Base-by-base conservation (phyloP, 2,113 vertebrate species). In the Neotragus moschatus region DNA sequence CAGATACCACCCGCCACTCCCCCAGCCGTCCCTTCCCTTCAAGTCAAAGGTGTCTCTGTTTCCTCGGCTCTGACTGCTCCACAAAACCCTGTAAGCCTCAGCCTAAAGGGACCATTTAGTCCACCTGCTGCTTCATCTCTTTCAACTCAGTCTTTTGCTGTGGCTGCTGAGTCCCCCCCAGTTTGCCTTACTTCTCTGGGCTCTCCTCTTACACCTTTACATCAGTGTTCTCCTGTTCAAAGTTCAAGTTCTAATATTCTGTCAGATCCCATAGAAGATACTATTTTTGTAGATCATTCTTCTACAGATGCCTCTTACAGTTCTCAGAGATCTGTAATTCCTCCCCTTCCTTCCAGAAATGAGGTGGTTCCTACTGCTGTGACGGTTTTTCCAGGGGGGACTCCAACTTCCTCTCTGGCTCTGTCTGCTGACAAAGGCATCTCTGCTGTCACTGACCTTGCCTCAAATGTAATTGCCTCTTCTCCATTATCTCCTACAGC, bases 301-400 rank as follows among this genome's bases (percentile, higher is more conserved):
- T 45, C 80, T 33, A 0, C 28, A 11, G 84, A 77, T 19, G 25
- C 36, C n/a, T 96, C 92, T 93, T 93, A 30, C 4, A 82, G 73
- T 86, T 75, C 93, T 30, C 94, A 98, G 93, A 97, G 19, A 53
- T 85, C 89, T 96, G 14, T 87, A n/a, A 90, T 97, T 94, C 81
- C 94, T 86, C 43, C 77, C 51, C 0, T 91, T 45, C 0, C 30
- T 96, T 92, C 93, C 33, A 88, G 39, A 93, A 97, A 61, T 70
- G 91, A 96, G 39, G 33, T 87, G 39, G 82, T 75, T 89, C 60
- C 96, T 95, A 84, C 85, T 82, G 28, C 56, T 80, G 8, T 17
- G 43, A 30, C 82, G 70, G 47, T 80, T 79, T 51, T 86, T 92
- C 45, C 94, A 25, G 30, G 26, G 5, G n/a, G 13, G 23, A 7